Conservation (phyloP, 1,140 invertebrate genomes). For the Camponotus floridanus region DNA sequence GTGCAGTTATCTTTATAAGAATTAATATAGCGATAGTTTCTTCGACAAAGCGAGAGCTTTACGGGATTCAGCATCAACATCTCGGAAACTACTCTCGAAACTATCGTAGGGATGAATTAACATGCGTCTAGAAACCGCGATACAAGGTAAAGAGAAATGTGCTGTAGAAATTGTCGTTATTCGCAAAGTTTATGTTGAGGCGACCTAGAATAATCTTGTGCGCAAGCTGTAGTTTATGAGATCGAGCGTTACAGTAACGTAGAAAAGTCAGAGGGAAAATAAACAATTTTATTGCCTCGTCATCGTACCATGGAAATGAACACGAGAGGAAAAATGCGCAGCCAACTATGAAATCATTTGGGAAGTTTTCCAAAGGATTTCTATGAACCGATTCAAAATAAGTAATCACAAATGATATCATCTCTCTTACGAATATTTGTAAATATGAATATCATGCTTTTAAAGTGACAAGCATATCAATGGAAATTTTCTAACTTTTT, state of each 20-base stretch:
- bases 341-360: slow-evolving; percentile 12
- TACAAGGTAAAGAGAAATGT: neutral
- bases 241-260: neutral
- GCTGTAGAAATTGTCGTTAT: slow-evolving; percentile 1
- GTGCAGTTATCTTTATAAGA: neutral
- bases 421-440: neutral
- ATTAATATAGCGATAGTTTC: neutral
- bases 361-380: slow-evolving; percentile 18
- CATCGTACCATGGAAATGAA: neutral
- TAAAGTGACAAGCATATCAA: neutral
- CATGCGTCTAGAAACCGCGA: neutral
- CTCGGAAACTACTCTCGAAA: neutral
- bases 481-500: neutral
- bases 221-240: neutral
- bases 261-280: slow-evolving; percentile 25
- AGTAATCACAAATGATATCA: neutral
- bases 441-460: neutral
- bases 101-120: neutral
- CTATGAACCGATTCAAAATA: neutral
- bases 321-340: neutral
- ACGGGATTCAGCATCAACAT: neutral
- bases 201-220: slow-evolving; percentile 59
- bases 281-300: slow-evolving; percentile 13
- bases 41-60: neutral
- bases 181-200: slow-evolving; percentile 57